phyloP scores from a whole-genome alignment of 1,140 invertebrate genomes.

The Homalodisca vitripennis region DNA sequence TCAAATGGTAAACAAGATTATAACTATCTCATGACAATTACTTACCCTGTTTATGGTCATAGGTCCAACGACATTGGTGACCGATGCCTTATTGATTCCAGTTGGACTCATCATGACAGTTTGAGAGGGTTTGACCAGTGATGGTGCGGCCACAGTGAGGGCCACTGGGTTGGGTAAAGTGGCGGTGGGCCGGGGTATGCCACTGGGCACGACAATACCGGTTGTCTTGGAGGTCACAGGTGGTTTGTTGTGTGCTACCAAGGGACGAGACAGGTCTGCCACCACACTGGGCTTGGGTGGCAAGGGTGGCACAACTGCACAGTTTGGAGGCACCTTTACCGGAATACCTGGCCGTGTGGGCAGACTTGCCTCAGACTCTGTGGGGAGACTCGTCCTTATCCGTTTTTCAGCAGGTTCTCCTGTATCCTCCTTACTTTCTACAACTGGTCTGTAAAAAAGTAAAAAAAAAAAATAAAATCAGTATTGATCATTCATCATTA shows the following conservation, averaged over 20 bases:
- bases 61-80: constrained; percentile 29
- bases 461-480: too few relatives aligned
- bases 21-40: neutral
- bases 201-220: constrained; percentile 12
- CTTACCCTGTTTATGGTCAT: constrained; percentile 29
- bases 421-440: constrained; percentile 28
- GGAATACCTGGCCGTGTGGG: constrained; percentile 30
- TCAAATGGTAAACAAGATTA: neutral
- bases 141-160: constrained; percentile 15
- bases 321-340: constrained; percentile 26
- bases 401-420: constrained; percentile 33
- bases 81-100: constrained; percentile 27
- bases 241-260: constrained; percentile 1
- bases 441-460: neutral
- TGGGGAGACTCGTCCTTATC: constrained; percentile 6
- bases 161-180: constrained; percentile 28
- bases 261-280: neutral
- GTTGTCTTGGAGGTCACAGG: constrained; percentile 4
- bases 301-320: constrained; percentile 16
- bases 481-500: too few relatives aligned
- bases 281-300: constrained; percentile 18
- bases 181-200: constrained; percentile 17
- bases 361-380: constrained; percentile 16
- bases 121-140: constrained; percentile 30
- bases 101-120: constrained; percentile 18